Percentiles rank a stretch among this genome's conserved stretches.
Evolutionary conservation across 2,888 invertebrate genomes (phyloP).

Genomic region (Rotaria sp.): DNA sequence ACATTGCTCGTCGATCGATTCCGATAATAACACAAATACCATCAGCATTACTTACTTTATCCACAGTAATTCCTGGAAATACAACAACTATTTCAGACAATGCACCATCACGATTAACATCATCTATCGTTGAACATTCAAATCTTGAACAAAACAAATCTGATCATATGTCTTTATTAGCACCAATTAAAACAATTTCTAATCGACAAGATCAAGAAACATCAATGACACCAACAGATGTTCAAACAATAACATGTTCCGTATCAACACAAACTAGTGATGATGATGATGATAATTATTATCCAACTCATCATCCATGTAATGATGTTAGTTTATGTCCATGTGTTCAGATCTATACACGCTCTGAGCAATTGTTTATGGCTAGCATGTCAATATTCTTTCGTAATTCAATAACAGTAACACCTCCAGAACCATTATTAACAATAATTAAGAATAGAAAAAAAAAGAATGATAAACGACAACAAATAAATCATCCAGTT

Average conservation of each 20-base stretch:
- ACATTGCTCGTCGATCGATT: not conserved
- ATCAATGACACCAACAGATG: not conserved
- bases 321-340: slow-evolving; percentile 5
- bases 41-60: not conserved
- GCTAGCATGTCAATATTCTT: not conserved
- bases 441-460: not conserved
- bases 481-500: not conserved
- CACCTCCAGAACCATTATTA: not conserved
- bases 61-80: not conserved
- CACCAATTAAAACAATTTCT: not conserved
- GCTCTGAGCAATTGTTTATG: not conserved
- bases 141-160: not conserved
- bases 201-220: not conserved
- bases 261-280: not conserved
- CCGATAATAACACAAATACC: not conserved
- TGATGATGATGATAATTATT: not conserved
- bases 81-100: not conserved
- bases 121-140: not conserved
- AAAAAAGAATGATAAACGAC: not conserved
- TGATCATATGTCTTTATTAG: not conserved
- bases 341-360: slow-evolving; percentile 16
- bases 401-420: not conserved
- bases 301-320: not conserved
- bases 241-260: not conserved
- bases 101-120: not conserved